Base-by-base conservation (phyloP, 2,113 vertebrate species). In the Pomatorhinus ruficollis region DNA sequence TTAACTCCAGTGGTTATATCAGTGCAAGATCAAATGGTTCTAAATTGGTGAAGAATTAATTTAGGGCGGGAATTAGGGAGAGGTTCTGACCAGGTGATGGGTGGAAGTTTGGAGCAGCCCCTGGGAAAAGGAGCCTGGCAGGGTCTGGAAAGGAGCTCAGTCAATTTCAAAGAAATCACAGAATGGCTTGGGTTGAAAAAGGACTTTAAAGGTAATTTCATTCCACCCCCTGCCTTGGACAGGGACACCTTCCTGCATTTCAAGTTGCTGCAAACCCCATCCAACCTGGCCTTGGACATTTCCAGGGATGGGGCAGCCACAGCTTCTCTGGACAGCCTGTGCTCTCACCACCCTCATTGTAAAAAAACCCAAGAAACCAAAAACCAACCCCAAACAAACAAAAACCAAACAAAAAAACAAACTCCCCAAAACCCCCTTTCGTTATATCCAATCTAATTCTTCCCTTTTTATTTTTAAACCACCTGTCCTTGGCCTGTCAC, bases 81-180 rank as follows among this genome's bases (percentile, higher is more conserved):
- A 45, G 44, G 44, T 45, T 45, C 19, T 45, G 44, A 45, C 44
- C 44, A 45, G 44, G 44, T 20, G 44, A 45, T 45, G 44, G 18
- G 44, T 45, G 44, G 19, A 45, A 45, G 9, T 45, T 45, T 45
- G 44, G 44, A 45, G 44, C 44, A 45, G 44, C 44, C 44, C 44
- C 8, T 45, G 44, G 44, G 44, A 20, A 20, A 45, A 45, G 19
- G 44, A 45, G 44, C 44, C 44, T 45, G 44, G 44, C 44, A 45
- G 44, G 19, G 44, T 45, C 44, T 45, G 44, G 44, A 45, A 45
- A 45, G 44, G 19, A 85, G 11, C 22, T 66, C 17, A 3, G 60
- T 0, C 1, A 11, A 6, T 27, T 70, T 52, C 8, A 60, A 45
- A 60, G 20, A 30, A 76, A 60, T 53, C 7, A 25, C 0, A 0